Evolutionary conservation across 2,888 invertebrate species (phyloP).

Genomic region (Phyto melanocephala): DNA sequence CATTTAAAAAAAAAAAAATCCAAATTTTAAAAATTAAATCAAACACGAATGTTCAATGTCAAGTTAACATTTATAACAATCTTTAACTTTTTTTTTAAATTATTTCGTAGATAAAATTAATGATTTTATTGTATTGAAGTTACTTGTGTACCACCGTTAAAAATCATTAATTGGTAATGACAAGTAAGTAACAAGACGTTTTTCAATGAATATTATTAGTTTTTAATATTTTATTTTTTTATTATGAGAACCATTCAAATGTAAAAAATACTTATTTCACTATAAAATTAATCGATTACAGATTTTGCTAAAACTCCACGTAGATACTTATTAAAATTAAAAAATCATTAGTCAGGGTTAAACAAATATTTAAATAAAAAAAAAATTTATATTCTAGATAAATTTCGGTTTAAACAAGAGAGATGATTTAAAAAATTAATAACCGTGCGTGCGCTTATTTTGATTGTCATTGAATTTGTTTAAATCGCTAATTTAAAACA

Average conservation of each 20-base stretch:
- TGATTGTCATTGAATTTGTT: not conserved
- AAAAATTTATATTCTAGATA: not conserved
- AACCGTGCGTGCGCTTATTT: not conserved
- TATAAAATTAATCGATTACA: too few species aligned
- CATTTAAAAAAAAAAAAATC: too few species aligned
- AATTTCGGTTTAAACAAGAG: not conserved
- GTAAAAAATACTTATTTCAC: too few species aligned
- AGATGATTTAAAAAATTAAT: too few species aligned
- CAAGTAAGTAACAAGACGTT: conserved; percentile 4
- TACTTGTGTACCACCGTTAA: not conserved
- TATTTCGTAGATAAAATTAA: too few species aligned
- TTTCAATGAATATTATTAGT: not conserved
- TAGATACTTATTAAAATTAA: too few species aligned
- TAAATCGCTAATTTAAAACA: not conserved
- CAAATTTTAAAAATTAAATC: not conserved
- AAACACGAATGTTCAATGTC: conserved; percentile 40
- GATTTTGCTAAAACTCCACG: too few species aligned
- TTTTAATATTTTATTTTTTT: too few species aligned
- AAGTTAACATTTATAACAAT: conserved; percentile 34
- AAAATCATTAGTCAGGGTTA: conserved; percentile 16
- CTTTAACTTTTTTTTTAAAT: not conserved
- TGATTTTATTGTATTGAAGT: too few species aligned
- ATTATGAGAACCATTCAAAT: too few species aligned
- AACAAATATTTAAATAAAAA: not conserved
- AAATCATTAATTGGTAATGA: conserved; percentile 31